Conservation (phyloP, 1,140 invertebrate genomes). For the Campodea augens region DNA sequence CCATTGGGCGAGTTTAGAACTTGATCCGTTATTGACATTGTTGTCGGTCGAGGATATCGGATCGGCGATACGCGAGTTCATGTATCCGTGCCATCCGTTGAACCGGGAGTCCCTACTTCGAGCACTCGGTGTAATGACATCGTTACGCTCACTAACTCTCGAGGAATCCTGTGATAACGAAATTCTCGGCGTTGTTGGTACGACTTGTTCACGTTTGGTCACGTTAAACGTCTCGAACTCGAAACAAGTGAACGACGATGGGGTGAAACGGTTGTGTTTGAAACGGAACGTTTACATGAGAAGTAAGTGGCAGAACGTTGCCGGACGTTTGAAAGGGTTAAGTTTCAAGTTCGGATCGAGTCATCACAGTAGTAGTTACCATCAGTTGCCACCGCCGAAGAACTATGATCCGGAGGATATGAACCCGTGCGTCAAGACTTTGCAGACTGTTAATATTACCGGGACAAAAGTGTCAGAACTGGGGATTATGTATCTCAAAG, state of each 20-base stretch:
- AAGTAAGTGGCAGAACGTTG: background rate
- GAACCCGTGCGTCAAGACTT: background rate
- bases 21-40: background rate
- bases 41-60: background rate
- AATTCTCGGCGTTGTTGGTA: background rate
- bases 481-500: background rate
- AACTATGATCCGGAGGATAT: background rate
- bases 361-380: background rate
- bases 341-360: background rate
- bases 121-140: background rate
- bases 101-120: background rate
- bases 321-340: background rate
- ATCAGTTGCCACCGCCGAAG: background rate
- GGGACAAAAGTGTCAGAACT: background rate
- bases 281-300: background rate
- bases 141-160: background rate
- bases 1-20: background rate
- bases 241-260: background rate
- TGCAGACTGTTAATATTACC: background rate
- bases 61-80: background rate
- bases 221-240: background rate
- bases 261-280: background rate
- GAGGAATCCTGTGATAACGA: background rate
- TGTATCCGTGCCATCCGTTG: background rate
- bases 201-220: background rate